phyloP scores from a whole-genome alignment of 1,140 invertebrate species.

The Procambarus clarkii region DNA sequence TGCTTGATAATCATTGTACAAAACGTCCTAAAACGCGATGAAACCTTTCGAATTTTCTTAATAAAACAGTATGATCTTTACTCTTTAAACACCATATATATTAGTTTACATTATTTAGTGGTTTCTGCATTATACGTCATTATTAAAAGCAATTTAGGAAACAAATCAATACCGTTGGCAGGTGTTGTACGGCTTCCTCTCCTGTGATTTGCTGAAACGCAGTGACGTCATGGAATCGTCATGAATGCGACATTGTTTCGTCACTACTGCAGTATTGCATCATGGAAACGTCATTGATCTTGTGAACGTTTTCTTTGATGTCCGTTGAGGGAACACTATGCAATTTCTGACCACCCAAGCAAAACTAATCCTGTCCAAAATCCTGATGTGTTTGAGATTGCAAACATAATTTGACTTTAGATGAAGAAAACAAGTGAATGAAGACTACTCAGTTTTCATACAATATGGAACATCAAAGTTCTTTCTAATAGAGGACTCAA shows the following conservation, averaged over 20 bases:
- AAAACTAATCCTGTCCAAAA: neutral
- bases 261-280: conserved; percentile 56
- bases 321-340: neutral
- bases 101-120: too few species aligned
- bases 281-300: conserved; percentile 50
- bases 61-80: too few species aligned
- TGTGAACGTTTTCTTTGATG: neutral
- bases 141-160: neutral
- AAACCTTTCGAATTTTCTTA: too few species aligned
- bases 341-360: neutral
- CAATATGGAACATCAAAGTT: too few species aligned
- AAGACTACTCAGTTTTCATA: too few species aligned
- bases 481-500: too few species aligned
- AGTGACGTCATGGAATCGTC: conserved; percentile 34
- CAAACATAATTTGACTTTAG: too few species aligned
- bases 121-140: neutral
- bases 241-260: conserved; percentile 35
- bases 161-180: conserved; percentile 10
- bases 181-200: neutral
- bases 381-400: too few species aligned
- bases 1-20: neutral
- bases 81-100: too few species aligned
- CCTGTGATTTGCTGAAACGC: neutral
- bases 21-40: too few species aligned
- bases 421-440: too few species aligned